Conservation (phyloP, 2,888 invertebrate species). For the Hyalella azteca region DNA sequence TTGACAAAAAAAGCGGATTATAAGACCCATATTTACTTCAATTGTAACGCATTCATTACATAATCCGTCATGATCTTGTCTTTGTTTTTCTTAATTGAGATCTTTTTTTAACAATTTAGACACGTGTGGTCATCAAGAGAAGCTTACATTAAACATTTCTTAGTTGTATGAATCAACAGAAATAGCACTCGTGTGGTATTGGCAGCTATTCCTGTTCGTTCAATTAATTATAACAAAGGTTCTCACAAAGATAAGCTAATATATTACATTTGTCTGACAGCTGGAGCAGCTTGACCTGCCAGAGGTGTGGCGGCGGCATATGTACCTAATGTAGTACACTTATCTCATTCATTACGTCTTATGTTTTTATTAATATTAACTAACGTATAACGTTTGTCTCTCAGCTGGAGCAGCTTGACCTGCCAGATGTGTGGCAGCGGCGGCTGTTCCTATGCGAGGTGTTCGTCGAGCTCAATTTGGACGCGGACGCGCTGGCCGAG, state of each 20-base stretch:
- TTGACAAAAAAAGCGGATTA: too few species aligned
- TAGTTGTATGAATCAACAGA: too few species aligned
- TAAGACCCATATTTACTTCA: too few species aligned
- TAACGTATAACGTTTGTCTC: conserved; percentile 59
- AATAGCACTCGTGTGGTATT: too few species aligned
- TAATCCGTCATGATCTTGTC: too few species aligned
- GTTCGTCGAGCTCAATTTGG: conserved; percentile 85
- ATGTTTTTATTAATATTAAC: background rate
- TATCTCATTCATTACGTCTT: background rate
- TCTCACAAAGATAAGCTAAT: background rate
- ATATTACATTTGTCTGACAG: conserved; percentile 61
- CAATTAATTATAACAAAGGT: too few species aligned
- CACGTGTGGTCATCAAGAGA: too few species aligned
- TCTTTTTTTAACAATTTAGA: too few species aligned
- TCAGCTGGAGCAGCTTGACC: conserved; percentile 63
- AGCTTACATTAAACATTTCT: too few species aligned
- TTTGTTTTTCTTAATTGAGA: too few species aligned
- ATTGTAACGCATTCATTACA: too few species aligned
- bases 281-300: conserved; percentile 68
- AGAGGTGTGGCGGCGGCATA: conserved; percentile 91
- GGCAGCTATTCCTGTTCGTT: too few species aligned
- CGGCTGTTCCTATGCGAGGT: conserved; percentile 89
- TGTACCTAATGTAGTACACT: conserved; percentile 71
- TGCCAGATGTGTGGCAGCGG: conserved; percentile 92
- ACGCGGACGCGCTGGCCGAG: conserved; percentile 85